Base-by-base conservation (phyloP, 2,888 invertebrate genomes). In the Acrobasis suavella region DNA sequence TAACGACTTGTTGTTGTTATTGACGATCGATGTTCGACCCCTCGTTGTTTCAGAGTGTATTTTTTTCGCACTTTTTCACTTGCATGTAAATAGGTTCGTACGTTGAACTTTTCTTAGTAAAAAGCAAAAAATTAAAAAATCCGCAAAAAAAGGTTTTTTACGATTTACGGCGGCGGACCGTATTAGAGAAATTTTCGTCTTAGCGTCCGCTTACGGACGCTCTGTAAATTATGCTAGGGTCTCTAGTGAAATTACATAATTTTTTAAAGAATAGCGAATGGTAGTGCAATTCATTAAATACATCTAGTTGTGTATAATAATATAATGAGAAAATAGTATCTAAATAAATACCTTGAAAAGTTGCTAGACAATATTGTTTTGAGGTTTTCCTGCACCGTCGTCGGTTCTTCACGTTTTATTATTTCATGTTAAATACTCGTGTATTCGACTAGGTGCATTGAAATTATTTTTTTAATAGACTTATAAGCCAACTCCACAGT, bases 341-440 rank as follows among this genome's bases (percentile, higher is more conserved):
- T 87, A 84, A 80, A 80, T 85, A 85, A 80, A 80, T 85, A 85
- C 80, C 80, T 85, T 84, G 78, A 86, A 61, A 87, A 79, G 82
- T 87, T 86, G 88, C 89, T 89, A 89, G 90, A 86, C 86, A 88
- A 89, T 90, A 86, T 87, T 82, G 78, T 83, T 82, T 89, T 85
- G 81, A 58, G 70, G 72, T 80, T 81, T 79, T 82, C 80, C 82
- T 83, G 89, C 89, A 89, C 89, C 85, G 83, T 85, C 81, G 74
- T 80, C 75, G 77, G 74, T 80, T 79, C 76, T 76, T 78, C 75
- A 80, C 67, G 74, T 72, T 75, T 76, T 69, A 75, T 76, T 72
- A 66, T 71, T 76, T 69, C 62, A 67, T 60, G 62, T 66, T 64
- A 65, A 46, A 61, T 72, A 49, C 62, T 50, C 54, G 55, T 50